These are phyloP conservation scores for Pseudolycoriella hygida DNA, from an alignment of 2,888 invertebrate species.

Conservation along the genomic window DNA sequence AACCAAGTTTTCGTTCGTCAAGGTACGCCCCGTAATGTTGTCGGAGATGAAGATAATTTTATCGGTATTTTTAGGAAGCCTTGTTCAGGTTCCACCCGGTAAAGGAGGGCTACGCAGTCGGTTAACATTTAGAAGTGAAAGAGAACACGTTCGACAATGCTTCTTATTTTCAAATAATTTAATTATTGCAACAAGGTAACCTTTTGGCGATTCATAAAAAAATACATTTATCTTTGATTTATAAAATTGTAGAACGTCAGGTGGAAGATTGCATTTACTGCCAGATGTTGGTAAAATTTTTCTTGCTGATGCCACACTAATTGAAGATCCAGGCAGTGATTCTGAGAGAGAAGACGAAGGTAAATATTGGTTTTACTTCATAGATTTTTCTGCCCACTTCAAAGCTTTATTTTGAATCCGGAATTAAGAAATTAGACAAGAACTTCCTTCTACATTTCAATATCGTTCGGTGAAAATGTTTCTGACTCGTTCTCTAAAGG, in stretches of 20 bases:
- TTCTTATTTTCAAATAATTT: constrained; percentile 84
- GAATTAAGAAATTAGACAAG: too few relatives aligned
- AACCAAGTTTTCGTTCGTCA: constrained; percentile 87
- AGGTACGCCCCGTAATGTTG: constrained; percentile 33
- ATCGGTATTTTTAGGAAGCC: constrained; percentile 36
- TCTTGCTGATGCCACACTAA: constrained; percentile 63
- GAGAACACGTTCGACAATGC: constrained; percentile 60
- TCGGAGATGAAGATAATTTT: not conserved
- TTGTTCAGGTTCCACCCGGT: constrained; percentile 53
- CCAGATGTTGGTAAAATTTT: constrained; percentile 70
- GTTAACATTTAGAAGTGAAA: constrained; percentile 42
- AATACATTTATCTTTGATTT: not conserved
- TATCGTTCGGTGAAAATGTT: too few relatives aligned
- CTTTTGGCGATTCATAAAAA: constrained; percentile 4
- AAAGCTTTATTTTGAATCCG: too few relatives aligned
- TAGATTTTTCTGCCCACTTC: too few relatives aligned
- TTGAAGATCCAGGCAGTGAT: constrained; percentile 61
- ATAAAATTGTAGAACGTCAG: constrained; percentile 36
- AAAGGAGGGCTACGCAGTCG: constrained; percentile 35
- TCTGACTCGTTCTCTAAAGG: too few relatives aligned
- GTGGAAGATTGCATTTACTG: constrained; percentile 69
- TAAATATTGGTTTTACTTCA: too few relatives aligned
- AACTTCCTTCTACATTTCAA: too few relatives aligned
- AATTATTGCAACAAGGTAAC: constrained; percentile 58
- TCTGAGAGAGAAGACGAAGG: constrained; percentile 46